A percentile compares a stretch with the other conserved stretches of the same genome.
Evolutionary conservation across 2,888 invertebrate genomes (phyloP).

Genomic region (Lithosia quadra): DNA sequence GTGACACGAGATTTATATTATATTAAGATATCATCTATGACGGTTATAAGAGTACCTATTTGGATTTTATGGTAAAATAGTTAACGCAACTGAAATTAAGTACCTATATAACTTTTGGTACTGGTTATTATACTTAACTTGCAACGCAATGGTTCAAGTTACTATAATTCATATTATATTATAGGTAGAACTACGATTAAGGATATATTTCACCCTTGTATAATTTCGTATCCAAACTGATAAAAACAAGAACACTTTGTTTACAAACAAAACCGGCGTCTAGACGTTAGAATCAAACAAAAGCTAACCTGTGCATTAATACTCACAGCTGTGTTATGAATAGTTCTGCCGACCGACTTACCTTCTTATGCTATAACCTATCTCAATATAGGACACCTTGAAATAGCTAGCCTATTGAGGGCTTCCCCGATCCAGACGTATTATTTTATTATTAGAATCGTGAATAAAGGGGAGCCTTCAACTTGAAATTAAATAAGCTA

Average conservation of each 20-base stretch:
- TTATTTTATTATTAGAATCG: slow-evolving; percentile 34
- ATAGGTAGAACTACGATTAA: too few relatives aligned
- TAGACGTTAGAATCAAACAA: slow-evolving; percentile 49
- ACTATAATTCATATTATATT: too few relatives aligned
- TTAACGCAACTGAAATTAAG: too few relatives aligned
- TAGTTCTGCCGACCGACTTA: slow-evolving; percentile 63
- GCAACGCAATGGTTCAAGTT: too few relatives aligned
- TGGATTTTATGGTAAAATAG: too few relatives aligned
- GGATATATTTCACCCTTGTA: too few relatives aligned
- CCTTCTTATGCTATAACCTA: slow-evolving; percentile 78
- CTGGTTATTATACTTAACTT: too few relatives aligned
- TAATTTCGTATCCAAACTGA: not conserved
- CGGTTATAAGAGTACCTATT: too few relatives aligned
- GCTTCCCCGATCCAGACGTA: slow-evolving; percentile 71
- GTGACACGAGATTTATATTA: too few relatives aligned
- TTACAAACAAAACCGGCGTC: slow-evolving; percentile 30
- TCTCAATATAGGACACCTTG: slow-evolving; percentile 79
- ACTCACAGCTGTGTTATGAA: slow-evolving; percentile 75
- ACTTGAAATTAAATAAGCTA: slow-evolving; percentile 81
- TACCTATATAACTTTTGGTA: too few relatives aligned
- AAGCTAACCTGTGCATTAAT: slow-evolving; percentile 62
- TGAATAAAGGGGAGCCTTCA: slow-evolving; percentile 77
- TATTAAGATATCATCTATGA: too few relatives aligned
- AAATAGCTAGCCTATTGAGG: slow-evolving; percentile 75
- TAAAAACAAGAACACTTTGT: not conserved